Percentiles rank a stretch among this genome's conserved stretches.
Evolutionary conservation across 2,113 vertebrate genomes (phyloP).

Genomic region (Vulpes vulpes): DNA sequence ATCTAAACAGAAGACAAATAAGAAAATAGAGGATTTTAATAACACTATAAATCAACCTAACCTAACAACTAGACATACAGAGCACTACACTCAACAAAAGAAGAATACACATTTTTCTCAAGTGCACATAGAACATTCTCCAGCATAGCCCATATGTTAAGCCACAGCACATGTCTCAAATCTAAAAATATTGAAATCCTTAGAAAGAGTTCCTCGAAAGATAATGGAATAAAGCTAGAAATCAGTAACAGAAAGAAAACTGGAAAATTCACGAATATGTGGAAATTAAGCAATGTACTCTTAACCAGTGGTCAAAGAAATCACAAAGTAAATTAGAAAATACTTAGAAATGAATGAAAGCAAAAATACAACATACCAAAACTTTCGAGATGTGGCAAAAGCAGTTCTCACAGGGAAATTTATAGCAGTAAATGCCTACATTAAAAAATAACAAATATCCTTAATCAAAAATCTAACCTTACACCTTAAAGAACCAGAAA

Average conservation of each 20-base stretch:
- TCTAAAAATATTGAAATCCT: background rate
- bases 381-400: background rate
- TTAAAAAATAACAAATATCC: background rate
- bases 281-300: background rate
- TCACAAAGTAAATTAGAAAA: background rate
- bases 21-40: background rate
- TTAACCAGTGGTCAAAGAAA: background rate
- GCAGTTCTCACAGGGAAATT: background rate
- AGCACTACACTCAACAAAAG: background rate
- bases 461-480: background rate
- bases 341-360: constrained; percentile 1
- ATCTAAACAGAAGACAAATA: background rate
- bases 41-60: background rate
- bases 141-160: background rate
- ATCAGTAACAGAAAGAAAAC: background rate
- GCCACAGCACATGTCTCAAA: background rate
- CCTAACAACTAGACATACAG: background rate
- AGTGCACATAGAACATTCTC: background rate
- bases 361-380: background rate
- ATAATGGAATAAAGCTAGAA: constrained; percentile 7
- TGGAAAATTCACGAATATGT: background rate
- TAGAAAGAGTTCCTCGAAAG: background rate
- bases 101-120: background rate
- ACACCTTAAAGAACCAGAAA: background rate
- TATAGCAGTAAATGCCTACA: background rate